Evolutionary conservation across 1,140 invertebrate genomes (phyloP).

Genomic region (Heliothis subflexa): DNA sequence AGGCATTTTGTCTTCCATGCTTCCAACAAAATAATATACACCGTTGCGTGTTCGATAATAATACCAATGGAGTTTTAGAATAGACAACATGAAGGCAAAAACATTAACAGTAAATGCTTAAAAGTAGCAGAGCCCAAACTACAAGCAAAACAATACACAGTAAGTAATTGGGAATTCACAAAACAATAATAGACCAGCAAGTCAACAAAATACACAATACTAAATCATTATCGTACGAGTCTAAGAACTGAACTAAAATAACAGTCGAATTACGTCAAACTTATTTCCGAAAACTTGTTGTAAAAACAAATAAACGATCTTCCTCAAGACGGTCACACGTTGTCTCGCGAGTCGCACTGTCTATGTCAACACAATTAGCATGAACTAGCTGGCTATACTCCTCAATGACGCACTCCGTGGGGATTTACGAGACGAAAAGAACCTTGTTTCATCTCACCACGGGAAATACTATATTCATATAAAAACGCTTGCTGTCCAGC

Average conservation of each 20-base stretch:
- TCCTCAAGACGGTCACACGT: slow-evolving; percentile 15
- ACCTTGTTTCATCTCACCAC: slow-evolving; percentile 40
- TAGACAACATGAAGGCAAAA: no score
- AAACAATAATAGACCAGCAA: background rate
- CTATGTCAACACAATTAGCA: slow-evolving; percentile 21
- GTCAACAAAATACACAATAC: background rate
- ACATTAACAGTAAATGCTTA: no score
- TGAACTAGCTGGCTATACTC: background rate
- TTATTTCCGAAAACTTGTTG: slow-evolving; percentile 24
- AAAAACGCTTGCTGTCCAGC: slow-evolving; percentile 26
- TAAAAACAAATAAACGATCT: slow-evolving; percentile 3
- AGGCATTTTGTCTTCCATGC: no score
- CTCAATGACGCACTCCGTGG: slow-evolving; percentile 45
- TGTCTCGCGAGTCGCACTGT: background rate
- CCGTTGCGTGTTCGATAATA: no score
- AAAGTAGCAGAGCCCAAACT: background rate
- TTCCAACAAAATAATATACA: no score
- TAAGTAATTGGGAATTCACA: slow-evolving; percentile 5
- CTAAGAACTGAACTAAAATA: slow-evolving; percentile 14
- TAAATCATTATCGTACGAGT: background rate
- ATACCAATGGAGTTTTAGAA: no score
- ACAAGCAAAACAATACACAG: background rate
- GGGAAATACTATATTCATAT: slow-evolving; percentile 51
- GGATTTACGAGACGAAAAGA: slow-evolving; percentile 51
- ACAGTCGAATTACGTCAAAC: slow-evolving; percentile 13